Evolutionary conservation across 2,797 vertebrate species (phyloP).

Genomic region (Sebastes iracundus): DNA sequence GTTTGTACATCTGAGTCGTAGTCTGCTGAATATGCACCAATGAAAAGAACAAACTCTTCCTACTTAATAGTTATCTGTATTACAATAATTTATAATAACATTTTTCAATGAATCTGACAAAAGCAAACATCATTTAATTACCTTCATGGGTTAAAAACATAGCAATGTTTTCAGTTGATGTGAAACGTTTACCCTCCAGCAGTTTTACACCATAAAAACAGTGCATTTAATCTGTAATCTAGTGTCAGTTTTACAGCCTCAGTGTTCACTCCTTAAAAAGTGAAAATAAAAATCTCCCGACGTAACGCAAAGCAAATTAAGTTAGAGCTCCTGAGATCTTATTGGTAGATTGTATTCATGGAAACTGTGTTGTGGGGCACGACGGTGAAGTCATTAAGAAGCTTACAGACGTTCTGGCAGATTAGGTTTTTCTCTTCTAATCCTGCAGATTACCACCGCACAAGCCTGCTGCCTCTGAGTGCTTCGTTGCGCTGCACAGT

Average conservation of each 20-base stretch:
- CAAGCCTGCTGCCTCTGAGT: constrained; percentile 73
- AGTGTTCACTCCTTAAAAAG: constrained; percentile 27
- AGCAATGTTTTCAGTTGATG: neutral
- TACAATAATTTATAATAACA: neutral
- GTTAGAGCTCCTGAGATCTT: constrained; percentile 46
- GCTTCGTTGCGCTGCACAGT: constrained; percentile 56
- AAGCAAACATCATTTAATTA: neutral
- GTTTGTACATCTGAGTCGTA: neutral
- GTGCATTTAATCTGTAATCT: constrained; percentile 9
- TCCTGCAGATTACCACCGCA: constrained; percentile 83
- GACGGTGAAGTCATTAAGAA: constrained; percentile 85
- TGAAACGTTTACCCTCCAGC: neutral
- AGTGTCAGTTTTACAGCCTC: neutral
- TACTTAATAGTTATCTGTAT: neutral
- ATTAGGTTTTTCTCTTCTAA: constrained; percentile 87
- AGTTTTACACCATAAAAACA: neutral
- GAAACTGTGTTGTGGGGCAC: constrained; percentile 73
- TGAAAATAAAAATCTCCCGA: constrained; percentile 21
- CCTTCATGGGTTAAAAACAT: neutral
- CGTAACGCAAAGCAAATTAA: constrained; percentile 23
- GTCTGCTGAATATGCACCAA: neutral
- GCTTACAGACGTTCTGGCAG: constrained; percentile 84
- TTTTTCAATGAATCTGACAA: neutral
- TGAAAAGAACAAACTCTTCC: neutral
- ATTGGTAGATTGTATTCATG: constrained; percentile 72